Conservation (phyloP, 2,888 invertebrate genomes). For the Conus canariensis region DNA sequence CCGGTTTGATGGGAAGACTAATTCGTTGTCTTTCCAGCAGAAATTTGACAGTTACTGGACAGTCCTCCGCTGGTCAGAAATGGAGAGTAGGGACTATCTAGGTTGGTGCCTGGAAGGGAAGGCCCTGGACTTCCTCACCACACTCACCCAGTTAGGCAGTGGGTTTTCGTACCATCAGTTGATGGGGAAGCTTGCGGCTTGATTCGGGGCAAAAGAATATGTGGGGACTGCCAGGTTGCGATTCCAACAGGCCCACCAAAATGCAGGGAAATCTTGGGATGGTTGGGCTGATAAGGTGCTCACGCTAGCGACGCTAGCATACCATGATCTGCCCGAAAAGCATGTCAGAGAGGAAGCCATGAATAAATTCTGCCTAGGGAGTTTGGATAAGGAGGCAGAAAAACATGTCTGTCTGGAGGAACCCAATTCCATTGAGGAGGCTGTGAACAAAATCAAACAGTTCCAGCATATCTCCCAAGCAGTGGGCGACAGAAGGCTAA, state of each 20-base stretch:
- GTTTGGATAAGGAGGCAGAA: background rate
- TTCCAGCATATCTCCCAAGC: background rate
- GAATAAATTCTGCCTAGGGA: background rate
- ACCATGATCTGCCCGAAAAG: background rate
- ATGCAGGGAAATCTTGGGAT: background rate
- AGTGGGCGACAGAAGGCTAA: background rate
- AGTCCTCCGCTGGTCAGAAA: background rate
- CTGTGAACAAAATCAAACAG: background rate
- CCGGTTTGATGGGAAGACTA: background rate
- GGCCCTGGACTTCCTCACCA: background rate
- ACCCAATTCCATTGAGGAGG: no score
- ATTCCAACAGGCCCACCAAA: background rate
- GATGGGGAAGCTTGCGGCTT: background rate
- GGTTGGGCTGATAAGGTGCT: background rate
- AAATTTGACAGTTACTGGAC: background rate
- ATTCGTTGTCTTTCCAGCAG: background rate
- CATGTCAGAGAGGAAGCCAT: background rate
- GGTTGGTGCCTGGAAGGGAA: background rate
- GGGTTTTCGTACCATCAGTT: background rate
- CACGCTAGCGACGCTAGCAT: background rate
- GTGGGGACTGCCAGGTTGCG: background rate
- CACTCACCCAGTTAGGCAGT: background rate
- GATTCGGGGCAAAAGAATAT: background rate
- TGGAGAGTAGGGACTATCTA: background rate
- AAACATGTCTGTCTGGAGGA: background rate